Percentiles rank a stretch among this genome's conserved stretches.
These are phyloP conservation scores for Luehdorfia chinensis DNA, from an alignment of 1,140 invertebrate genomes.

Conservation along the genomic window DNA sequence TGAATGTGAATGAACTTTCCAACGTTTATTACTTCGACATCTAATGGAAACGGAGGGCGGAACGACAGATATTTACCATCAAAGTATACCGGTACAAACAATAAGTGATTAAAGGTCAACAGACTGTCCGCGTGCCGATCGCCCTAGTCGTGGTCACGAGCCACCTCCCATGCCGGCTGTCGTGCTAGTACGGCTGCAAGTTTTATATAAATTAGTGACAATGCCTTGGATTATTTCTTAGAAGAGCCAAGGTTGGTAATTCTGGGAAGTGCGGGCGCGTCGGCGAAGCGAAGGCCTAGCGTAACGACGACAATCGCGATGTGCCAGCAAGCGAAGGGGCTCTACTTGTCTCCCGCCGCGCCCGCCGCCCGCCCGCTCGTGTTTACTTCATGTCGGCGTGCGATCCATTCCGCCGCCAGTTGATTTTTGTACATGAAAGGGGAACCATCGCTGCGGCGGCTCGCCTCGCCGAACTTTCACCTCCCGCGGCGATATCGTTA, in stretches of 20 bases:
- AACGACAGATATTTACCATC: constrained; percentile 8
- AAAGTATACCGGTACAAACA: constrained; percentile 8
- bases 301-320: constrained; percentile 21
- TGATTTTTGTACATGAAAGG: constrained; percentile 46
- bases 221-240: constrained; percentile 67
- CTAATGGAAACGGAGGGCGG: constrained; percentile 30
- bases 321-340: constrained; percentile 14
- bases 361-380: constrained; percentile 21
- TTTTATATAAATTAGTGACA: constrained; percentile 72
- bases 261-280: constrained; percentile 61
- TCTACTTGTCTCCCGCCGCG: constrained; percentile 15
- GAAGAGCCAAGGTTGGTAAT: constrained; percentile 67
- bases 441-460: constrained; percentile 38
- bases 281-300: constrained; percentile 21
- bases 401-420: constrained; percentile 36
- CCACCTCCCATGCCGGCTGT: constrained; percentile 28
- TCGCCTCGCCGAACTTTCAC: constrained; percentile 61
- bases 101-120: constrained; percentile 5
- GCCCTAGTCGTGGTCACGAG: constrained; percentile 19
- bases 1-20: constrained; percentile 52
- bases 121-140: constrained; percentile 12
- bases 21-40: constrained; percentile 39
- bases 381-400: constrained; percentile 13
- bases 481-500: constrained; percentile 63
- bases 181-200: constrained; percentile 34